These are phyloP conservation scores for Pterocles orientalis DNA, from an alignment of 2,113 vertebrate genomes.

Conservation along the genomic window DNA sequence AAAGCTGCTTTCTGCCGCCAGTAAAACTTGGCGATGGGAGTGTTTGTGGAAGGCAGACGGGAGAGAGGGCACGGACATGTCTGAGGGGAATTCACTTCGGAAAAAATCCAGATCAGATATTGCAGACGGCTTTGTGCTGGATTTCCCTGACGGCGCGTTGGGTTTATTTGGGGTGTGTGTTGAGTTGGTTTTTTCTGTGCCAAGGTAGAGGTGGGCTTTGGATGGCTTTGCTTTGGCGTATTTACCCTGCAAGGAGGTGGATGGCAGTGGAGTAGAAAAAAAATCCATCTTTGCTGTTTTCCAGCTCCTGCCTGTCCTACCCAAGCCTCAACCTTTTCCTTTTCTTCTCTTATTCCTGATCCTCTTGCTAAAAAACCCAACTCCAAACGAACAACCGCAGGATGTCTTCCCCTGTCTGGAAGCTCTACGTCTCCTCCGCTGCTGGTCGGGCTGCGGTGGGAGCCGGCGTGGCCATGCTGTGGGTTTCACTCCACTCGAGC, in stretches of 20 bases:
- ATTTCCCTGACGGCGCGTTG: not conserved
- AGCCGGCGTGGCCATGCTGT: not conserved
- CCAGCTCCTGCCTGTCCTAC: not conserved
- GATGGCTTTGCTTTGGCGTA: not conserved
- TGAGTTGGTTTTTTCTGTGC: not conserved
- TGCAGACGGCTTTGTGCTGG: not conserved
- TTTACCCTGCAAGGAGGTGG: not conserved
- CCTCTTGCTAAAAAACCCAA: not conserved
- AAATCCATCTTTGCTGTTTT: not conserved
- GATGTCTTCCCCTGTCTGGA: fast-evolving
- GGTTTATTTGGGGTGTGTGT: not conserved
- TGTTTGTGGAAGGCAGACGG: not conserved
- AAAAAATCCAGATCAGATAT: not conserved
- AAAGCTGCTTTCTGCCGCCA: not conserved
- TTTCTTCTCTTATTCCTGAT: not conserved
- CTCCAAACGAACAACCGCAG: not conserved
- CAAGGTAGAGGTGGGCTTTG: not conserved
- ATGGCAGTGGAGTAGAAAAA: not conserved
- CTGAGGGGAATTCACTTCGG: not conserved
- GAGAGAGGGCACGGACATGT: not conserved
- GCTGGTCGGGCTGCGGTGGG: not conserved
- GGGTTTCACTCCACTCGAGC: not conserved
- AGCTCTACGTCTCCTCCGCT: not conserved
- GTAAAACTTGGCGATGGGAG: not conserved
- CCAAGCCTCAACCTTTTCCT: not conserved